Percentiles rank a stretch among this genome's conserved stretches.
phyloP scores from a whole-genome alignment of 2,113 vertebrate genomes.

The Albula glossodonta region DNA sequence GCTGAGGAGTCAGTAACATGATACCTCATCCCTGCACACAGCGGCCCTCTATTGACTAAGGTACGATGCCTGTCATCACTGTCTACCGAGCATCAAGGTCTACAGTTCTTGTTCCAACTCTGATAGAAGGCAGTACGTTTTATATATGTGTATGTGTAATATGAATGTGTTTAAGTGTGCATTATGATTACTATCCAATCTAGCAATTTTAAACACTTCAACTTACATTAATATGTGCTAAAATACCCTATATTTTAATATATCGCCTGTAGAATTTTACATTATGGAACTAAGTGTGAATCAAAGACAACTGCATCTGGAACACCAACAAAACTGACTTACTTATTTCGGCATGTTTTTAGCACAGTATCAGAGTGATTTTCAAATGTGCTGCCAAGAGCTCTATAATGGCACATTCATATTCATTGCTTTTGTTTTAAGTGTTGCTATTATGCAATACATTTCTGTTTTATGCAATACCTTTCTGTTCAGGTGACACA shows the following conservation, averaged over 20 bases:
- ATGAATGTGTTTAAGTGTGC: too few relatives aligned
- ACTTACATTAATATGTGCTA: too few relatives aligned
- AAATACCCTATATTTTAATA: too few relatives aligned
- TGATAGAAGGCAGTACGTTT: not conserved
- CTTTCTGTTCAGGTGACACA: not conserved
- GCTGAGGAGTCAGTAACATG: slow-evolving; percentile 5
- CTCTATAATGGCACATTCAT: not conserved
- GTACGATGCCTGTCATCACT: not conserved
- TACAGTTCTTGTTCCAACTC: not conserved
- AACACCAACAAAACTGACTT: not conserved
- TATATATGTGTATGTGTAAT: too few relatives aligned
- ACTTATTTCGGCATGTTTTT: not conserved
- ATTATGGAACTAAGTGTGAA: not conserved
- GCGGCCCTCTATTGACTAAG: slow-evolving; percentile 3
- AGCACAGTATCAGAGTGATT: not conserved
- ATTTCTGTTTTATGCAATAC: not conserved
- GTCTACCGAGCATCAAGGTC: not conserved
- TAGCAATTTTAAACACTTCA: not conserved
- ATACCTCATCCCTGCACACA: not conserved
- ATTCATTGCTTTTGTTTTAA: not conserved
- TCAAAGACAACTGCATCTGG: too few relatives aligned
- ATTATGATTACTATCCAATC: not conserved
- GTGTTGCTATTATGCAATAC: not conserved
- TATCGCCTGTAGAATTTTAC: too few relatives aligned
- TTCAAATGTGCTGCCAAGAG: not conserved